Evolutionary conservation across 2,797 vertebrate species (phyloP).

Genomic region (Lindbergichthys nudifrons): DNA sequence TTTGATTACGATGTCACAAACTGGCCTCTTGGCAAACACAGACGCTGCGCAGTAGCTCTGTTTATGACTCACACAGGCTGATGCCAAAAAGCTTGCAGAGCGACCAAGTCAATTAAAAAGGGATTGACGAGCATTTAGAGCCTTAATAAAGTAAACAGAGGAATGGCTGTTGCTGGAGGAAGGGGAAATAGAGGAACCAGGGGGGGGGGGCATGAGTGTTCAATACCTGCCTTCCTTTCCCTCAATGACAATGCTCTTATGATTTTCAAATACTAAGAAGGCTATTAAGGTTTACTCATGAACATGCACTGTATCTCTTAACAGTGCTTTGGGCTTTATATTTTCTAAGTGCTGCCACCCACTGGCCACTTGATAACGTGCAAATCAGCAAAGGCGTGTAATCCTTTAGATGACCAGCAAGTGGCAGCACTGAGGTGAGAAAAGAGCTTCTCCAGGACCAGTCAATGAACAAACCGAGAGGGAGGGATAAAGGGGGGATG

Average conservation of each 20-base stretch:
- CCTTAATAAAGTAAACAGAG: conserved; percentile 82
- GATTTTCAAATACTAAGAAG: conserved; percentile 24
- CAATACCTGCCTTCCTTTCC: conserved; percentile 16
- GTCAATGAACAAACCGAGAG: conserved; percentile 41
- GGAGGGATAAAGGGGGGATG: background rate
- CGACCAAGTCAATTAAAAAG: conserved; percentile 84
- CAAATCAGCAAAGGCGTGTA: conserved; percentile 58
- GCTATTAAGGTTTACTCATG: conserved; percentile 33
- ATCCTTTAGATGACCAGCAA: conserved; percentile 75
- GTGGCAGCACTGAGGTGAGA: conserved; percentile 89
- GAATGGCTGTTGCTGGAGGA: conserved; percentile 50
- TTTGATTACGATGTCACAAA: conserved; percentile 78
- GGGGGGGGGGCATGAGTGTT: conserved; percentile 5
- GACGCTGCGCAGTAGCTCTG: conserved; percentile 63
- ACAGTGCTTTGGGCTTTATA: conserved; percentile 12
- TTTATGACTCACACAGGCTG: conserved; percentile 67
- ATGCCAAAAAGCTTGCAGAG: conserved; percentile 75
- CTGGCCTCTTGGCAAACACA: conserved; percentile 74
- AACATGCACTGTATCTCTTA: conserved; percentile 42
- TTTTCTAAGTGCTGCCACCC: conserved; percentile 79
- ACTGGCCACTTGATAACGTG: conserved; percentile 73
- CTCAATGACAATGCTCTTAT: conserved; percentile 25
- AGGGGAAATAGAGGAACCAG: conserved; percentile 29
- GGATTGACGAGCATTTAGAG: conserved; percentile 82
- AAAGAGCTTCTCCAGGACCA: conserved; percentile 56